A percentile compares a stretch with the other conserved stretches of the same genome.
Evolutionary conservation across 2,888 invertebrate genomes (phyloP).

Genomic region (Uropetala carovei): DNA sequence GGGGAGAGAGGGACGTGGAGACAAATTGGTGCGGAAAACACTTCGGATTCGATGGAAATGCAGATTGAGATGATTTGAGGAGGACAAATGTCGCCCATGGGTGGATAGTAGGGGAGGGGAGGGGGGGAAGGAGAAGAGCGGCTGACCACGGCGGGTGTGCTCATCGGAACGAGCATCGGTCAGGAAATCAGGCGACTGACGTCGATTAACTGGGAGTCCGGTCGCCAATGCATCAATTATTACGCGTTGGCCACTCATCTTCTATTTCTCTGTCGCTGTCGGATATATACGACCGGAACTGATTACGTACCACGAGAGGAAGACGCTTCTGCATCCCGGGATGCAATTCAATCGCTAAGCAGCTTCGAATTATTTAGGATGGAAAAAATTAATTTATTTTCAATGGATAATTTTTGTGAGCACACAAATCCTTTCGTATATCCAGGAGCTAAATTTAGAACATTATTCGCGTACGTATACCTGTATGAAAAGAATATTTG

Average conservation of each 20-base stretch:
- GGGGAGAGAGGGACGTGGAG: background rate
- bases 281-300: constrained; percentile 49
- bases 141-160: constrained; percentile 48
- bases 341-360: background rate
- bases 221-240: constrained; percentile 61
- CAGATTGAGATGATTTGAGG: constrained; percentile 63
- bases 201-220: constrained; percentile 60
- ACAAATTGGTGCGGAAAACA: constrained; percentile 64
- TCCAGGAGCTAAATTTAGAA: no score
- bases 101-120: background rate
- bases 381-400: no score
- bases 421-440: no score
- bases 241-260: constrained; percentile 39
- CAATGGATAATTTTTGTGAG: no score
- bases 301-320: background rate
- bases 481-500: no score
- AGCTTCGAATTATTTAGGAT: background rate
- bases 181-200: constrained; percentile 59
- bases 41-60: constrained; percentile 63
- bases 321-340: background rate
- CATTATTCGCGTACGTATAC: no score
- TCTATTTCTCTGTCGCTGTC: background rate
- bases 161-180: constrained; percentile 59
- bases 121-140: background rate
- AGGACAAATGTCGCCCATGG: constrained; percentile 41